A percentile compares a stretch with the other conserved stretches of the same genome.
Evolutionary conservation across 2,888 invertebrate genomes (phyloP).

Genomic region (Baronia brevicornis): DNA sequence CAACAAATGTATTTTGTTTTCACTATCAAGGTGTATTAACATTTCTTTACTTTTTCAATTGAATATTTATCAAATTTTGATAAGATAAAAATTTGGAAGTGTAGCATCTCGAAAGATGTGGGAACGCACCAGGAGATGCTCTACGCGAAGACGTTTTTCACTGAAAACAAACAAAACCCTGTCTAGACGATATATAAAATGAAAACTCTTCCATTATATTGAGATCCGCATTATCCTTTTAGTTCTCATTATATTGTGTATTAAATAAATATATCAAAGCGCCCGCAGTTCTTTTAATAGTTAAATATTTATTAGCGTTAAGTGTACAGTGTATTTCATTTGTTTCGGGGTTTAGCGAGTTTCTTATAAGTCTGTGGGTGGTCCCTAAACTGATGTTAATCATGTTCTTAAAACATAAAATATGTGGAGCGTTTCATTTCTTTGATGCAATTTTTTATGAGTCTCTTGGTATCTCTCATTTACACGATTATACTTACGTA

Average conservation of each 20-base stretch:
- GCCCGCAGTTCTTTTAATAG: conserved; percentile 28
- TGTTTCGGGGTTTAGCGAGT: conserved; percentile 29
- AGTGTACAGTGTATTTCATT: conserved; percentile 34
- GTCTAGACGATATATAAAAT: conserved; percentile 57
- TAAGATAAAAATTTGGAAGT: no score
- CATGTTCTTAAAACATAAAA: conserved; percentile 26
- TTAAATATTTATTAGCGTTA: conserved; percentile 33
- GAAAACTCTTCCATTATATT: conserved; percentile 45
- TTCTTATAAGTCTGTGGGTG: conserved; percentile 45
- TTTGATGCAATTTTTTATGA: conserved; percentile 14
- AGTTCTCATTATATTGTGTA: conserved; percentile 32
- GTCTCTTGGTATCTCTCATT: conserved; percentile 4
- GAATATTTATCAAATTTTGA: no score
- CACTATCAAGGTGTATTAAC: no score
- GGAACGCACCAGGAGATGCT: conserved; percentile 61
- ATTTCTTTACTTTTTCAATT: no score
- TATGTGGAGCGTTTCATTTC: conserved; percentile 24
- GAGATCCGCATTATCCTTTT: conserved; percentile 40
- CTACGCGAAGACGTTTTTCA: conserved; percentile 48
- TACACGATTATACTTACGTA: conserved; percentile 9
- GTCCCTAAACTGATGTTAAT: conserved; percentile 34
- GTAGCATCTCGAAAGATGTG: no score
- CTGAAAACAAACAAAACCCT: conserved; percentile 57
- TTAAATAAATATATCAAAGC: conserved; percentile 16
- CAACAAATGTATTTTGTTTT: no score